Evolutionary conservation across 2,113 vertebrate genomes (phyloP).

Genomic region (Scolopax mira): DNA sequence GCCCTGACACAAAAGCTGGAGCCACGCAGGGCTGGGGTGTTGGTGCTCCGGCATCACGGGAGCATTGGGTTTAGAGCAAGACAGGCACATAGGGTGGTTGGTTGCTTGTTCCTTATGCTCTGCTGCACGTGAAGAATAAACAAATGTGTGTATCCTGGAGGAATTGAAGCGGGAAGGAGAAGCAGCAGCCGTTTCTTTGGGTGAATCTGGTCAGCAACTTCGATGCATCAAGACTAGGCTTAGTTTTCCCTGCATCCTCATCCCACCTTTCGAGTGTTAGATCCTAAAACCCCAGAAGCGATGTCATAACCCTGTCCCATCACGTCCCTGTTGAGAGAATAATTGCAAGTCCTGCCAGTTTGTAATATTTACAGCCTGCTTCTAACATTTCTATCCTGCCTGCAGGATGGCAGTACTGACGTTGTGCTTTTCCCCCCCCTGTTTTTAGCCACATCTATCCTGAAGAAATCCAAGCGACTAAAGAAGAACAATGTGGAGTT

Average conservation of each 20-base stretch:
- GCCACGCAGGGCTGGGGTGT: not conserved
- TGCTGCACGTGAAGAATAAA: not conserved
- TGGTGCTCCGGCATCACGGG: rapidly evolving
- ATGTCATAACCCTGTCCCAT: not conserved
- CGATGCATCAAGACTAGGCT: rapidly evolving
- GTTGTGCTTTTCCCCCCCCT: not conserved
- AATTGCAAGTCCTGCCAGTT: not conserved
- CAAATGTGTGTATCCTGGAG: conserved; percentile 1
- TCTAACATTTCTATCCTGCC: not conserved
- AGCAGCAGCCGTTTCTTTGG: not conserved
- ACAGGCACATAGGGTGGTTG: not conserved
- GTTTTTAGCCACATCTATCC: conserved; percentile 86
- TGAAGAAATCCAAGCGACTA: conserved; percentile 85
- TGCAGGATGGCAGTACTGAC: not conserved
- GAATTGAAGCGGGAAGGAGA: not conserved
- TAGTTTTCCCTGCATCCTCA: not conserved
- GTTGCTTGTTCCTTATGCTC: not conserved
- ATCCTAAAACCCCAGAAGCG: not conserved
- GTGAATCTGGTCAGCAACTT: not conserved
- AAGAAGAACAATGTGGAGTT: conserved; percentile 86
- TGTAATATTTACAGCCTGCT: not conserved
- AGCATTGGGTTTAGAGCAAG: not conserved
- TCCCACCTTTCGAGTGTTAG: not conserved
- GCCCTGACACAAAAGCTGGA: not conserved
- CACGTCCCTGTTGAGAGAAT: not conserved